These are phyloP conservation scores for Siniperca obscura DNA, from an alignment of 2,797 vertebrate genomes.

Conservation along the genomic window DNA sequence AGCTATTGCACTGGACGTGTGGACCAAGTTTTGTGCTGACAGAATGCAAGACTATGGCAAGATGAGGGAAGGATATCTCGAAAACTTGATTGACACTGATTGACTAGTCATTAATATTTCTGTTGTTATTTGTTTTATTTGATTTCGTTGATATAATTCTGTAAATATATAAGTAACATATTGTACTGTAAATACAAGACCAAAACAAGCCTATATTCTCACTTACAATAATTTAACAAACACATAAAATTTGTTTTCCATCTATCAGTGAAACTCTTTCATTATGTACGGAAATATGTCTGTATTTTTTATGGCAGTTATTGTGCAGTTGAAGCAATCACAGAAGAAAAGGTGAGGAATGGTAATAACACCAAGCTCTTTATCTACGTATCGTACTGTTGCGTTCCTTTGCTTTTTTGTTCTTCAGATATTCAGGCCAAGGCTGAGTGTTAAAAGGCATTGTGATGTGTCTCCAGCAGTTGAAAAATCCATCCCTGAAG, in stretches of 20 bases:
- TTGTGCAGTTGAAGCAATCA: background rate
- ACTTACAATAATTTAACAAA: background rate
- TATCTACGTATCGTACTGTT: background rate
- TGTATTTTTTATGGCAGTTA: background rate
- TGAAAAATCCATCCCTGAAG: constrained; percentile 65
- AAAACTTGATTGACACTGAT: too few relatives aligned
- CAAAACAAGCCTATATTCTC: background rate
- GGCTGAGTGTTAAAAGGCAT: constrained; percentile 34
- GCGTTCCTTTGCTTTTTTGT: constrained; percentile 22
- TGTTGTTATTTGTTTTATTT: too few relatives aligned
- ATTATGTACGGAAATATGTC: background rate
- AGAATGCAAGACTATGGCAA: too few relatives aligned
- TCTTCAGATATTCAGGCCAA: constrained; percentile 45
- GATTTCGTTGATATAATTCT: too few relatives aligned
- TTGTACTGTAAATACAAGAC: too few relatives aligned
- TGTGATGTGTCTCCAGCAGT: constrained; percentile 57
- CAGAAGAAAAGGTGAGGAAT: constrained; percentile 7
- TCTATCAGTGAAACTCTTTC: background rate
- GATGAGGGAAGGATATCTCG: too few relatives aligned
- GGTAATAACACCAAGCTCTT: background rate
- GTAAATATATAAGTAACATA: too few relatives aligned
- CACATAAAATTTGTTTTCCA: background rate
- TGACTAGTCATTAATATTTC: too few relatives aligned
- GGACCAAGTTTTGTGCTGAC: too few relatives aligned
- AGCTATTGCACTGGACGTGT: too few relatives aligned